A percentile compares a stretch with the other conserved stretches of the same genome.
Conservation (phyloP, 1,140 invertebrate species). For the Bombus sylvicola region DNA sequence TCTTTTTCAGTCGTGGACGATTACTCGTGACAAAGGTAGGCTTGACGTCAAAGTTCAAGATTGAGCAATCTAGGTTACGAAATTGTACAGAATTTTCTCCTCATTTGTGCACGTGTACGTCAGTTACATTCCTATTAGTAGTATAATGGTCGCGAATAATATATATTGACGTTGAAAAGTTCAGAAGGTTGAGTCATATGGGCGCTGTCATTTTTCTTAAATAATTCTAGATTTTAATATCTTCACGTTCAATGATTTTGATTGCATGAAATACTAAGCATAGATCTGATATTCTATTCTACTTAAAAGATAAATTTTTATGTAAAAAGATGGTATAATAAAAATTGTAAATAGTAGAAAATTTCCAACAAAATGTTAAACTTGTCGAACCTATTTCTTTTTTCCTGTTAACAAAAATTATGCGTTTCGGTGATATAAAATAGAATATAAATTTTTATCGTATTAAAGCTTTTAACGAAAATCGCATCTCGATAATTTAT, state of each 20-base stretch:
- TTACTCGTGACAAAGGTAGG: neutral
- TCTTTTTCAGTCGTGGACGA: neutral
- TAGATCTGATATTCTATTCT: too few species aligned
- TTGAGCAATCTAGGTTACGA: constrained; percentile 16
- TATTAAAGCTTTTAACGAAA: too few species aligned
- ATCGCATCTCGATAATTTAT: too few species aligned
- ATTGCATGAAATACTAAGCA: neutral
- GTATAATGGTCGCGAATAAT: neutral
- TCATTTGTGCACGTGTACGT: neutral
- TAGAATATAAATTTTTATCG: too few species aligned
- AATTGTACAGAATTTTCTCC: constrained; percentile 15
- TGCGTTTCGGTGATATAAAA: too few species aligned
- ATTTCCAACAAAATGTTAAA: too few species aligned
- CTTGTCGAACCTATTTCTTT: too few species aligned
- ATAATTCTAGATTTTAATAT: neutral
- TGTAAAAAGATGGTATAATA: neutral
- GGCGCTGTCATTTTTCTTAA: neutral
- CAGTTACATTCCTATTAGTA: neutral
- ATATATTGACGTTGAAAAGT: neutral
- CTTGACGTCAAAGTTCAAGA: constrained; percentile 25
- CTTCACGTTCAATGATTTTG: neutral
- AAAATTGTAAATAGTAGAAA: too few species aligned
- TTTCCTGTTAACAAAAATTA: too few species aligned
- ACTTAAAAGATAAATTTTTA: neutral
- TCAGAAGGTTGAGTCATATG: too few species aligned